These are phyloP conservation scores for Morus bassanus DNA, from an alignment of 2,797 vertebrate genomes.

Conservation along the genomic window DNA sequence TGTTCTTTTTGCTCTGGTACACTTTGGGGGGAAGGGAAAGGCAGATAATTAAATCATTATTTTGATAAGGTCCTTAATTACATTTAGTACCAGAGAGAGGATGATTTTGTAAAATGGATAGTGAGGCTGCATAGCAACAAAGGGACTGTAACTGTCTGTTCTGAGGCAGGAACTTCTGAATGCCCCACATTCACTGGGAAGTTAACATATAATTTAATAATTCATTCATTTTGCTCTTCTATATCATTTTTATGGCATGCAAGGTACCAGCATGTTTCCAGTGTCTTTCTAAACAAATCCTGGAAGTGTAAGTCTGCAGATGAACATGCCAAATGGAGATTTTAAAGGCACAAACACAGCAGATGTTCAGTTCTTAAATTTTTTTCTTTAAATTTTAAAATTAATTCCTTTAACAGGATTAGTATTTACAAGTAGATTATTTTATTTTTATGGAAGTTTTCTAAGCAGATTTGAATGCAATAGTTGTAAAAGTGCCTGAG, in stretches of 20 bases:
- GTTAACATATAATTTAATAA: background rate
- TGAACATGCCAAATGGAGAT: background rate
- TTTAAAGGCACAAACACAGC: background rate
- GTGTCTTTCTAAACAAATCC: background rate
- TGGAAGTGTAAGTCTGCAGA: background rate
- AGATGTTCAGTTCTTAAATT: background rate
- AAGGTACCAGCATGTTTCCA: background rate
- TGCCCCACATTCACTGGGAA: background rate
- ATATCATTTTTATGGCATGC: background rate
- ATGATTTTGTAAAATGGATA: background rate
- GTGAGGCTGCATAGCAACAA: background rate
- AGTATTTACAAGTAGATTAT: background rate
- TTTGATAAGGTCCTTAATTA: slow-evolving; percentile 26
- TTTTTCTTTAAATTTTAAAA: background rate
- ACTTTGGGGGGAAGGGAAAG: accelerated
- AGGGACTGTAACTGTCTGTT: background rate
- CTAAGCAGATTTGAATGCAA: background rate
- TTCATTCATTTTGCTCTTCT: background rate
- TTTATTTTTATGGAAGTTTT: background rate
- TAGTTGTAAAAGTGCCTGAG: background rate
- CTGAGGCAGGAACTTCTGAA: background rate
- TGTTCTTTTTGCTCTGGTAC: background rate
- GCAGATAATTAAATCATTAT: background rate
- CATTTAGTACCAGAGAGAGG: background rate
- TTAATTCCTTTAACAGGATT: background rate